Percentiles rank a stretch among this genome's conserved stretches.
These are phyloP conservation scores for Clusia tigrina DNA, from an alignment of 2,888 invertebrate species.

Conservation along the genomic window DNA sequence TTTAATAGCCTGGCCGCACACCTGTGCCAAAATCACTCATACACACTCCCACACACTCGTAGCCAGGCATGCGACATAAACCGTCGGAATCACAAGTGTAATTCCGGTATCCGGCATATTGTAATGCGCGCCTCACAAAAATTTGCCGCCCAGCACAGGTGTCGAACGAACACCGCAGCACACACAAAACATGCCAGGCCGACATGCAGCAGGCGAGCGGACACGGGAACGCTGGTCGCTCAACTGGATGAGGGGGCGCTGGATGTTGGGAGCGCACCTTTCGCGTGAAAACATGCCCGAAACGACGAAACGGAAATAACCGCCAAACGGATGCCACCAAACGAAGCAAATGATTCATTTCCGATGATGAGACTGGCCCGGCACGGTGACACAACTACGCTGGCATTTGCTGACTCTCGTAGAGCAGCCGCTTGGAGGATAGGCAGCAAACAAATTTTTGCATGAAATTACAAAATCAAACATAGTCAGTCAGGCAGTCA, in stretches of 20 bases:
- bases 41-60: neutral
- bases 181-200: constrained; percentile 6
- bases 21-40: neutral
- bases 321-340: constrained; percentile 63
- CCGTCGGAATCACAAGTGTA: constrained; percentile 40
- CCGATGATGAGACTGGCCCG: constrained; percentile 52
- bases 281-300: constrained; percentile 35
- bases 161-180: constrained; percentile 13
- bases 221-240: constrained; percentile 23
- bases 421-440: neutral
- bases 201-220: constrained; percentile 13
- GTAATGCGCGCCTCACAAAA: constrained; percentile 36
- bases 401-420: neutral
- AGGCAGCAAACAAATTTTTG: constrained; percentile 27
- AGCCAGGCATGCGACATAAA: constrained; percentile 13
- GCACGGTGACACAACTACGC: constrained; percentile 12
- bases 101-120: constrained; percentile 43
- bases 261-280: too few species aligned
- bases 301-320: constrained; percentile 58
- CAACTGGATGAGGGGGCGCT: constrained; percentile 10
- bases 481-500: neutral
- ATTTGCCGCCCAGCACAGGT: constrained; percentile 24
- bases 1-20: too few species aligned
- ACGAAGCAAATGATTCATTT: constrained; percentile 64
- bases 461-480: constrained; percentile 22